Evolutionary conservation across 1,140 invertebrate species (phyloP).

Genomic region (Drosophila lowei): DNA sequence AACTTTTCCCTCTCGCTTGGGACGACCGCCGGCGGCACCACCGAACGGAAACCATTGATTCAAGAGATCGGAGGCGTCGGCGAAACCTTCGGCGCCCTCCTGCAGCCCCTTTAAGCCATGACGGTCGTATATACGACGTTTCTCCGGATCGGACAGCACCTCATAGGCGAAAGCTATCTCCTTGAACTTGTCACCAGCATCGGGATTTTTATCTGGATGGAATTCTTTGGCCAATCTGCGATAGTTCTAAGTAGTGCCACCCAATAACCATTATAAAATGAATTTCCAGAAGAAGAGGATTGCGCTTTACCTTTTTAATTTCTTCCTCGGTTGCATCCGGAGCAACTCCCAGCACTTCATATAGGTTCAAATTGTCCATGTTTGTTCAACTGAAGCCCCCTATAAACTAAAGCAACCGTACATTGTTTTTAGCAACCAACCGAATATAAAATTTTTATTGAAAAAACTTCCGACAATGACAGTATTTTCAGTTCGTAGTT

Average conservation of each 20-base stretch:
- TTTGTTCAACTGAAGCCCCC: constrained; percentile 26
- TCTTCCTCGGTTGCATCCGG: constrained; percentile 90
- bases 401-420: constrained; percentile 37
- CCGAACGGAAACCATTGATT: constrained; percentile 85
- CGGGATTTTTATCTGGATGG: constrained; percentile 94
- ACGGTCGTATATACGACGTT: constrained; percentile 89
- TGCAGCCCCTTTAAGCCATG: constrained; percentile 91
- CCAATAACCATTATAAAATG: constrained; percentile 50
- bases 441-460: constrained; percentile 29
- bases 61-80: constrained; percentile 86
- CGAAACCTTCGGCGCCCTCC: constrained; percentile 87
- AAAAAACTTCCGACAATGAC: constrained; percentile 31
- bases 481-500: constrained; percentile 39
- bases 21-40: constrained; percentile 67
- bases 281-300: constrained; percentile 3
- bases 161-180: constrained; percentile 95
- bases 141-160: constrained; percentile 89
- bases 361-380: constrained; percentile 90
- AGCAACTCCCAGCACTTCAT: constrained; percentile 91
- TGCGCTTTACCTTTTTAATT: constrained; percentile 92
- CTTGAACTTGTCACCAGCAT: constrained; percentile 93
- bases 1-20: constrained; percentile 60
- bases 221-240: constrained; percentile 93
- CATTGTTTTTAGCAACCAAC: constrained; percentile 36
- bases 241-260: constrained; percentile 87